Percentiles rank a stretch among this genome's conserved stretches.
These are phyloP conservation scores for Crocuta crocuta DNA, from an alignment of 2,113 vertebrate genomes.

Conservation along the genomic window DNA sequence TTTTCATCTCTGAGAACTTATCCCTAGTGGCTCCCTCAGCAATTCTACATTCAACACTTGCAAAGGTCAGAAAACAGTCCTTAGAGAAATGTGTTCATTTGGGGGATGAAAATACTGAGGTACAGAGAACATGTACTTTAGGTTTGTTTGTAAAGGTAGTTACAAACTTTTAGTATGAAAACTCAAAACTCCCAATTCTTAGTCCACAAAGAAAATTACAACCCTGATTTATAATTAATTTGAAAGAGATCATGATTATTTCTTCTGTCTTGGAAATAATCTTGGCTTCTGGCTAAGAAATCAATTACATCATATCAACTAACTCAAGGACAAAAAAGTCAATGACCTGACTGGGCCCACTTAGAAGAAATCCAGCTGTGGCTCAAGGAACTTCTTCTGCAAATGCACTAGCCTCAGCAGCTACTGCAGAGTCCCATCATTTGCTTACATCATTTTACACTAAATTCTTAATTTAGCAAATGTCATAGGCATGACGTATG, in stretches of 20 bases:
- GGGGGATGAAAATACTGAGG: background rate
- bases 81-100: constrained; percentile 1
- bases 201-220: constrained; percentile 16
- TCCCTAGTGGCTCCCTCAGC: background rate
- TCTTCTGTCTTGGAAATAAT: constrained; percentile 65
- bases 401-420: constrained; percentile 23
- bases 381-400: background rate
- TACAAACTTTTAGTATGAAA: background rate
- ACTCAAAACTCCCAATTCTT: background rate
- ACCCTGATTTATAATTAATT: constrained; percentile 36
- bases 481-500: background rate
- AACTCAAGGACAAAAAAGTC: constrained; percentile 62
- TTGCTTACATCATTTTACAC: background rate
- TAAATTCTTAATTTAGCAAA: constrained; percentile 34
- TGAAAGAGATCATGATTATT: constrained; percentile 51
- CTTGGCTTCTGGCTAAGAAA: constrained; percentile 68
- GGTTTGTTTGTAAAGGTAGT: background rate
- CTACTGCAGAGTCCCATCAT: constrained; percentile 26
- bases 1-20: background rate
- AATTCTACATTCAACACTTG: background rate
- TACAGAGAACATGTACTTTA: background rate
- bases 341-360: constrained; percentile 22
- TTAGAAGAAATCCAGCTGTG: constrained; percentile 44
- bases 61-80: constrained; percentile 17
- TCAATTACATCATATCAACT: constrained; percentile 75